phyloP scores from a whole-genome alignment of 2,113 vertebrate species.

The Lepus timidus region DNA sequence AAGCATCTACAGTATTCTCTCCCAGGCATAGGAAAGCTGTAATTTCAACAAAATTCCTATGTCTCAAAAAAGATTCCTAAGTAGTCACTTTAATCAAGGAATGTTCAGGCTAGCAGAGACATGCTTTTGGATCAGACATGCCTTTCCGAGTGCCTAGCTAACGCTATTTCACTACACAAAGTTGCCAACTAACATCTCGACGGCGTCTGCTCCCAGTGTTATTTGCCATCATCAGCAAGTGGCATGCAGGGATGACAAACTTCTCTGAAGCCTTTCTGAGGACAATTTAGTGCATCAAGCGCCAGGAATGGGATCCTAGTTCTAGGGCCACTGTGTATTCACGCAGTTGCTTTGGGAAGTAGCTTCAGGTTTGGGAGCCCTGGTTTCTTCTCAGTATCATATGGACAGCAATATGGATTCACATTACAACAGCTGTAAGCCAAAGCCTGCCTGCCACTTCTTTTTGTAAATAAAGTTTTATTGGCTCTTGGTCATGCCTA shows the following conservation, averaged over 20 bases:
- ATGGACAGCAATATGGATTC: background rate
- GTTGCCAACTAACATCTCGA: background rate
- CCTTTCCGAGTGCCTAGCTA: background rate
- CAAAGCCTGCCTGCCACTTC: background rate
- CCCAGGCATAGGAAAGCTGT: background rate
- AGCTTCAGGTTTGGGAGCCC: background rate
- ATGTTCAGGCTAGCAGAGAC: conserved; percentile 19
- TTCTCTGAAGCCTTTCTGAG: conserved; percentile 11
- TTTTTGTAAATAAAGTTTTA: conserved; percentile 38
- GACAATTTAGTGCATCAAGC: rapidly evolving
- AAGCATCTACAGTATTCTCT: background rate
- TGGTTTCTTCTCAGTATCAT: background rate
- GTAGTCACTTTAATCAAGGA: background rate
- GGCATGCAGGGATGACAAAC: background rate
- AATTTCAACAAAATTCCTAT: conserved; percentile 27
- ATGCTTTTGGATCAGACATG: background rate
- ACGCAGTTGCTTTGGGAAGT: background rate
- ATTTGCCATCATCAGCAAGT: background rate
- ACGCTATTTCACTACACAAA: background rate
- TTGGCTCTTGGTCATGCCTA: background rate
- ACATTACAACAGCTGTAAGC: background rate
- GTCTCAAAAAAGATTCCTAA: background rate
- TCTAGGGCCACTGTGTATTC: background rate
- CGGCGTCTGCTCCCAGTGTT: conserved; percentile 18
- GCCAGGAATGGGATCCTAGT: background rate